A percentile compares a stretch with the other conserved stretches of the same genome.
phyloP scores from a whole-genome alignment of 2,888 invertebrate genomes.

The Malthinus seriepunctatus region DNA sequence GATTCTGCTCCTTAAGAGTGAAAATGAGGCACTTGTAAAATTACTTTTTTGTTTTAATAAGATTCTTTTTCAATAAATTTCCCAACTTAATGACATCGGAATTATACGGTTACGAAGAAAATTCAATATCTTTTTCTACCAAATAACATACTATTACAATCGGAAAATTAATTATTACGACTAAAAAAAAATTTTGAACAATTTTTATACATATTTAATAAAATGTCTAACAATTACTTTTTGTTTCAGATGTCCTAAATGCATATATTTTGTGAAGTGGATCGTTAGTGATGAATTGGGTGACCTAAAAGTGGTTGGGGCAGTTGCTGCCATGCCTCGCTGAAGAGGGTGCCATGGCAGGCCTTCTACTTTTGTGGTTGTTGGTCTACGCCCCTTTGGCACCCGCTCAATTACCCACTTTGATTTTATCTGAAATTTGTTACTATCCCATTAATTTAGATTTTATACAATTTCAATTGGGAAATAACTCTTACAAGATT shows the following conservation, averaged over 20 bases:
- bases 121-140: too few relatives aligned
- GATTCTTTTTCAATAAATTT: too few relatives aligned
- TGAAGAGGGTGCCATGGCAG: constrained; percentile 50
- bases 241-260: constrained; percentile 13
- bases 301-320: constrained; percentile 28
- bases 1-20: too few relatives aligned
- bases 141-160: too few relatives aligned
- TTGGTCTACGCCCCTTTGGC: constrained; percentile 57
- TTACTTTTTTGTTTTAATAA: too few relatives aligned
- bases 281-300: constrained; percentile 19
- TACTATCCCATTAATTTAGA: constrained; percentile 63
- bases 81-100: too few relatives aligned
- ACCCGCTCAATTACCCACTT: constrained; percentile 57
- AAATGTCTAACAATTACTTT: background rate
- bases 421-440: constrained; percentile 54
- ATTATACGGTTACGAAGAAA: too few relatives aligned
- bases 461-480: constrained; percentile 64
- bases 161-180: too few relatives aligned
- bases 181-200: too few relatives aligned
- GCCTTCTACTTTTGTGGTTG: constrained; percentile 64
- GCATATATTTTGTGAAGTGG: background rate
- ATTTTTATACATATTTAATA: too few relatives aligned
- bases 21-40: too few relatives aligned
- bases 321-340: constrained; percentile 46
- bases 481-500: constrained; percentile 58